These are phyloP conservation scores for Antheraea yamamai DNA, from an alignment of 2,888 invertebrate genomes.

Conservation along the genomic window DNA sequence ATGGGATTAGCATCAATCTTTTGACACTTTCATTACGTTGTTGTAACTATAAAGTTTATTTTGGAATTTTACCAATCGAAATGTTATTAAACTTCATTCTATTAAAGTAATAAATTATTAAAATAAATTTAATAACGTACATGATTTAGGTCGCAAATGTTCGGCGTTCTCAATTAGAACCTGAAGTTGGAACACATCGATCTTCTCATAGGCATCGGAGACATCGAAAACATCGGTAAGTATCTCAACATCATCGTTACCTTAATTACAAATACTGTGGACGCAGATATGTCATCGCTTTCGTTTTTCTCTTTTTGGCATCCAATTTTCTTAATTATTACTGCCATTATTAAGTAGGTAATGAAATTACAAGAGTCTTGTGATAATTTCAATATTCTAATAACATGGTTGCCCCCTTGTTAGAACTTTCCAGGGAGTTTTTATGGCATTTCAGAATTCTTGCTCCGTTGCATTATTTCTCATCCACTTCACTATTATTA, in stretches of 20 bases:
- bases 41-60: neutral
- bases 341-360: no score
- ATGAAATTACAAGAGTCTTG: no score
- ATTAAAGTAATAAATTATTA: neutral
- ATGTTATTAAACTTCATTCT: neutral
- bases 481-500: slow-evolving; percentile 29
- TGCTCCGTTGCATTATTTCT: no score
- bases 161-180: slow-evolving; percentile 80
- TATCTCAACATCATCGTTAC: neutral
- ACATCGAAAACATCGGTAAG: slow-evolving; percentile 83
- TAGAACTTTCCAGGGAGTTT: no score
- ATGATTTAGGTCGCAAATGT: slow-evolving; percentile 85
- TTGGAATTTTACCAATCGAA: neutral
- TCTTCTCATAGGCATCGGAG: slow-evolving; percentile 82
- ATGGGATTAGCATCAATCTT: neutral
- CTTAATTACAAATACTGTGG: no score
- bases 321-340: neutral
- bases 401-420: no score
- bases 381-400: no score
- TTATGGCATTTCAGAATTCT: no score
- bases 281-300: no score
- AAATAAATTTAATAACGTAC: neutral
- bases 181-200: slow-evolving; percentile 78
- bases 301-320: neutral
- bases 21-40: neutral